phyloP scores from a whole-genome alignment of 2,888 invertebrate species.

The Neocrepidodera transversa region DNA sequence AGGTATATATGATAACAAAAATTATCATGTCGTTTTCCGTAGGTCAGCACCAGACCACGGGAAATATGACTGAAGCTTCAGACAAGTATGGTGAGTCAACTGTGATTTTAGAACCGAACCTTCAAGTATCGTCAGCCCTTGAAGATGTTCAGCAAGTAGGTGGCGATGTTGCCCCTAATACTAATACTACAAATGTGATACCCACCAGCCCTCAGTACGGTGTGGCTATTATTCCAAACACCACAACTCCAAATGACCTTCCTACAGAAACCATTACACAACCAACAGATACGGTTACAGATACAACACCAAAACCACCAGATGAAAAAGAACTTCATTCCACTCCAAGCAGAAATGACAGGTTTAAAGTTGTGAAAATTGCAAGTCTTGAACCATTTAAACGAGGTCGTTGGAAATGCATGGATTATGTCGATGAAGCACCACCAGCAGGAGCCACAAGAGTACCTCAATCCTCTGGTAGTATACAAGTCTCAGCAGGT shows the following conservation, averaged over 20 bases:
- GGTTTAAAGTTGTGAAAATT: constrained; percentile 81
- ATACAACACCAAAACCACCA: constrained; percentile 56
- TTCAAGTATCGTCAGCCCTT: constrained; percentile 41
- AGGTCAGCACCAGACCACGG: constrained; percentile 60
- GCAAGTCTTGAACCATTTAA: constrained; percentile 79
- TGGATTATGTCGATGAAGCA: constrained; percentile 77
- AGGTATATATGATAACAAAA: constrained; percentile 15
- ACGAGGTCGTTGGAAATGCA: constrained; percentile 78
- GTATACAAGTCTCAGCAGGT: constrained; percentile 48
- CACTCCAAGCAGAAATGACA: constrained; percentile 64
- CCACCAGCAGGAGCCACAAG: constrained; percentile 49
- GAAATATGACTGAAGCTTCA: constrained; percentile 54
- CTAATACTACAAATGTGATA: constrained; percentile 62
- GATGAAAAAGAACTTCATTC: constrained; percentile 66
- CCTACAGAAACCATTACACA: constrained; percentile 49
- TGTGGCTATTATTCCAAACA: constrained; percentile 65
- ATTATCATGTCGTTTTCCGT: constrained; percentile 24
- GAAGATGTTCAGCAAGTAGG: constrained; percentile 46
- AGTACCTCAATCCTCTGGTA: constrained; percentile 51
- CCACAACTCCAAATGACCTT: constrained; percentile 46
- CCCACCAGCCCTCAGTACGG: constrained; percentile 72
- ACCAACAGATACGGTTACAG: constrained; percentile 40
- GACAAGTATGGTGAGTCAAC: constrained; percentile 47
- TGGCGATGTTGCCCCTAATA: constrained; percentile 46
- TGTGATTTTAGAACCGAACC: constrained; percentile 42